phyloP scores from a whole-genome alignment of 2,113 vertebrate genomes.

The Hymenochirus boettgeri region DNA sequence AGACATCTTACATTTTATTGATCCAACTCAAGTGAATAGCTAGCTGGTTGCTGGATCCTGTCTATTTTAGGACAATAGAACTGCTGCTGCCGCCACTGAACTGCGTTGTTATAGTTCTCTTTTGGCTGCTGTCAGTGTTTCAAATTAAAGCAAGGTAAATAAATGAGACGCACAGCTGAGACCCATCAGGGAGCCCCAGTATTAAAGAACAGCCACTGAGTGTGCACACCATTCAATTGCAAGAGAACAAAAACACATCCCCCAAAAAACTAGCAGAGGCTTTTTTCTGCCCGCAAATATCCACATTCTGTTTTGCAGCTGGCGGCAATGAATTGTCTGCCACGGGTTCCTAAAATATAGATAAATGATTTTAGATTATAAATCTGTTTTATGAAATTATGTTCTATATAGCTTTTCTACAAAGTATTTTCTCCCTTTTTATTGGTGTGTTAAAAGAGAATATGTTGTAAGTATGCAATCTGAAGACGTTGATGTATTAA shows the following conservation, averaged over 20 bases:
- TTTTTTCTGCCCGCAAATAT: no score
- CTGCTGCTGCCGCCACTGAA: constrained; percentile 1
- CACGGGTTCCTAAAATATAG: no score
- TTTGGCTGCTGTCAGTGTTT: not conserved
- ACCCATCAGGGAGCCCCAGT: constrained; percentile 2
- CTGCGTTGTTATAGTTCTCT: constrained; percentile 6
- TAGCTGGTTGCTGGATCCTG: constrained; percentile 1
- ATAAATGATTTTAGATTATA: no score
- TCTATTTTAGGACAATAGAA: constrained; percentile 14
- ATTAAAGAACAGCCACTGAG: not conserved
- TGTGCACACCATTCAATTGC: not conserved
- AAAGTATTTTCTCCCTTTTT: no score
- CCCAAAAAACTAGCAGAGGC: not conserved
- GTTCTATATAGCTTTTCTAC: no score
- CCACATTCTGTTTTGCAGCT: not conserved
- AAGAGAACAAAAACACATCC: not conserved
- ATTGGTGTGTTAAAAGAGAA: no score
- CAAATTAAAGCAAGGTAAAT: constrained; percentile 8
- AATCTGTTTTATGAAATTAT: no score
- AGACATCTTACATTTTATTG: not conserved
- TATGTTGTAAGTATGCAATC: no score
- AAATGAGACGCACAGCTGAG: not conserved
- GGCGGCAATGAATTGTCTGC: no score
- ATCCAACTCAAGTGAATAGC: constrained; percentile 6
- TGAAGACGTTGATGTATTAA: no score